A percentile compares a stretch with the other conserved stretches of the same genome.
These are phyloP conservation scores for Eclectus roratus DNA, from an alignment of 2,113 vertebrate species.

Conservation along the genomic window DNA sequence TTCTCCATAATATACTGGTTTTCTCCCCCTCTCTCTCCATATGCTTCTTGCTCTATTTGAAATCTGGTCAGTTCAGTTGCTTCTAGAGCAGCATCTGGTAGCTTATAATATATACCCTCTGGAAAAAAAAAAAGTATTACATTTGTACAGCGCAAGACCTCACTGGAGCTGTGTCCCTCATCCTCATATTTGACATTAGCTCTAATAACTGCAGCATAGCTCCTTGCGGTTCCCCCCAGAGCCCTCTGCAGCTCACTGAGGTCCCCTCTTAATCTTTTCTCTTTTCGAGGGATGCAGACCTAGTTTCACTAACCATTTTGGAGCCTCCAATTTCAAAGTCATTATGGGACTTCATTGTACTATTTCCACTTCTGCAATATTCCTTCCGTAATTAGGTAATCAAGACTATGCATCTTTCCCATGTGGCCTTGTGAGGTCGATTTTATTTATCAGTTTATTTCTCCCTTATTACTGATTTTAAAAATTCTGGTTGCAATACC, in stretches of 20 bases:
- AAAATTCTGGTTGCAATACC: background rate
- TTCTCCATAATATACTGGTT: constrained; percentile 43
- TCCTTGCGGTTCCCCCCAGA: background rate
- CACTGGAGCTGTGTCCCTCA: constrained; percentile 13
- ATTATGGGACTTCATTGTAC: constrained; percentile 35
- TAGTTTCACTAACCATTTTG: constrained; percentile 34
- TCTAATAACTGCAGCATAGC: constrained; percentile 13
- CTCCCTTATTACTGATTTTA: background rate
- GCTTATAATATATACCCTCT: constrained; percentile 58
- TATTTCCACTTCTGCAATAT: constrained; percentile 48
- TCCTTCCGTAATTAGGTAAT: constrained; percentile 45
- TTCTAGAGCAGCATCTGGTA: constrained; percentile 60
- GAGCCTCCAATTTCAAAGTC: background rate
- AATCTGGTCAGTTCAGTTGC: constrained; percentile 38
- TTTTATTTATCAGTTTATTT: constrained; percentile 61
- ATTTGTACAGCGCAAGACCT: constrained; percentile 55
- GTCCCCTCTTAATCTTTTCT: constrained; percentile 53
- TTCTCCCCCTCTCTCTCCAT: constrained; percentile 41
- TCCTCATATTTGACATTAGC: constrained; percentile 44
- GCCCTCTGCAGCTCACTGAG: background rate
- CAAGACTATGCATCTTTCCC: constrained; percentile 12
- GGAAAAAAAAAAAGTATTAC: constrained; percentile 56
- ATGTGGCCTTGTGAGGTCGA: background rate
- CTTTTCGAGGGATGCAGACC: constrained; percentile 27
- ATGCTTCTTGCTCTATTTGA: constrained; percentile 49